Evolutionary conservation across 2,888 invertebrate species (phyloP).

Genomic region (Heliconius charithonia): DNA sequence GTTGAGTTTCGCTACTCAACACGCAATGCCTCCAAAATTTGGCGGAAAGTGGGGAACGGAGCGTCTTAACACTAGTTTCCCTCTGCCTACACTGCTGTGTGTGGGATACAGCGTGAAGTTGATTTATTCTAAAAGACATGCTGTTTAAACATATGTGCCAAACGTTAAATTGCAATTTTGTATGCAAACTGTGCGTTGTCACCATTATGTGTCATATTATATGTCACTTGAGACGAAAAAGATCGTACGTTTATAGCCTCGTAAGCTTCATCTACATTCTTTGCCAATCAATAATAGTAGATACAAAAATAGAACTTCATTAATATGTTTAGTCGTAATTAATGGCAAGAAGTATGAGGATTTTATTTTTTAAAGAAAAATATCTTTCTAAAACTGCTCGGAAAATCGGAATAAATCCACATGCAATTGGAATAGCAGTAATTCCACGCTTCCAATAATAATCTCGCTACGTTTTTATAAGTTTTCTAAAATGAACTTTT

Average conservation of each 20-base stretch:
- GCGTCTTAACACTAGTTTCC: too few relatives aligned
- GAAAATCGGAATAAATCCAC: background rate
- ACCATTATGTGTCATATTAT: background rate
- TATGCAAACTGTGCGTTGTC: slow-evolving; percentile 46
- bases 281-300: too few relatives aligned
- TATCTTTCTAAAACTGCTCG: too few relatives aligned
- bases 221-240: slow-evolving; percentile 2
- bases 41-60: too few relatives aligned
- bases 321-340: background rate
- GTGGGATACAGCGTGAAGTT: too few relatives aligned
- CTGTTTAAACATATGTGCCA: slow-evolving; percentile 34
- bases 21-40: too few relatives aligned
- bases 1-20: too few relatives aligned
- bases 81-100: too few relatives aligned
- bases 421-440: background rate
- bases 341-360: background rate
- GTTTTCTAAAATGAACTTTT: too few relatives aligned
- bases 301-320: background rate
- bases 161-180: slow-evolving; percentile 45
- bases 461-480: too few relatives aligned
- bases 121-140: too few relatives aligned
- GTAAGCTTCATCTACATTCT: background rate
- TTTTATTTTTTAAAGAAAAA: background rate
- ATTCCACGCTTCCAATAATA: too few relatives aligned
- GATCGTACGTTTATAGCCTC: background rate